Evolutionary conservation across 2,888 invertebrate species (phyloP).

Genomic region (Beris chalybata): DNA sequence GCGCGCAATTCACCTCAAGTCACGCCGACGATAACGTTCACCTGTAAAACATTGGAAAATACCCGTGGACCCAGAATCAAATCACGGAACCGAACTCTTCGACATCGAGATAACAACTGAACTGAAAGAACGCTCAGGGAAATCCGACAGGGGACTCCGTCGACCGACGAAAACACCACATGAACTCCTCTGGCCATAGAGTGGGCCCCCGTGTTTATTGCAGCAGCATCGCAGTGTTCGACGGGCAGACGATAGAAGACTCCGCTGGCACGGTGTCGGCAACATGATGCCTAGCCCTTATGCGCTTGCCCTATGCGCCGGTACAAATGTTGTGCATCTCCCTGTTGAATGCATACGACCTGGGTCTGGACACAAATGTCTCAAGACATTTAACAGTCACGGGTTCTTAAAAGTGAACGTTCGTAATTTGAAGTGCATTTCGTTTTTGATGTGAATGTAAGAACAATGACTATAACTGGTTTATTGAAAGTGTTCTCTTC

Average conservation of each 20-base stretch:
- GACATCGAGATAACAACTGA: conserved; percentile 45
- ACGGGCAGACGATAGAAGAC: background rate
- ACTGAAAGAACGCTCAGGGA: conserved; percentile 15
- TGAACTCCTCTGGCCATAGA: conserved; percentile 4
- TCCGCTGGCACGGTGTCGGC: background rate
- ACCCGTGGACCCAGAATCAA: conserved; percentile 33
- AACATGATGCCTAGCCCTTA: conserved; percentile 31
- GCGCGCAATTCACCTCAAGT: too few species aligned
- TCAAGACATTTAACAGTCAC: too few species aligned
- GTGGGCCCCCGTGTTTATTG: background rate
- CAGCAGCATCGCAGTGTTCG: background rate
- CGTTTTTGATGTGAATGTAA: too few species aligned
- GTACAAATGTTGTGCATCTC: too few species aligned
- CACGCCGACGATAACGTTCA: background rate
- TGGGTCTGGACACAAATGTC: too few species aligned
- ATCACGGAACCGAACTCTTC: conserved; percentile 13
- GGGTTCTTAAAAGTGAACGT: too few species aligned
- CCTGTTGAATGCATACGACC: too few species aligned
- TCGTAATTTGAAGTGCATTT: too few species aligned
- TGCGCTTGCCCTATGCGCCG: conserved; percentile 19
- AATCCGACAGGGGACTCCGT: conserved; percentile 7
- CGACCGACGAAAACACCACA: conserved; percentile 13
- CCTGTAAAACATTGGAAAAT: background rate
- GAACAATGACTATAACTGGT: too few species aligned
- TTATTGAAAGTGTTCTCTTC: too few species aligned